A percentile compares a stretch with the other conserved stretches of the same genome.
Conservation (phyloP, 2,797 vertebrate genomes). For the Tragelaphus eurycerus region DNA sequence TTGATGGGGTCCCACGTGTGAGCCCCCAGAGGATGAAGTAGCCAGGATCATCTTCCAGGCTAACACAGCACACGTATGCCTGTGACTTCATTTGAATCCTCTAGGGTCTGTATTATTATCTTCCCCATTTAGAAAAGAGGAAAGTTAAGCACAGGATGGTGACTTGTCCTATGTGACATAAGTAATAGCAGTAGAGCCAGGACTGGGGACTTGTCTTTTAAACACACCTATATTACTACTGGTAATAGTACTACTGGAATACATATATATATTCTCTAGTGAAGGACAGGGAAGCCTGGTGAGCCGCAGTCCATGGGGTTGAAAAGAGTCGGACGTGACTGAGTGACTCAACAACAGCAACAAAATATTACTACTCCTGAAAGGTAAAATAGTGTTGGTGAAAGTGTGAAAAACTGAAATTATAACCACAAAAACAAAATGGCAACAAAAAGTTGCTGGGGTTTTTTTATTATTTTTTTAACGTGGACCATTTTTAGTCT, state of each 20-base stretch:
- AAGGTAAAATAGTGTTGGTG: background rate
- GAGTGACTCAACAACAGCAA: background rate
- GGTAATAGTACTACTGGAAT: background rate
- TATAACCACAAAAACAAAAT: background rate
- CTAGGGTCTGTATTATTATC: background rate
- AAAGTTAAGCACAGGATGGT: background rate
- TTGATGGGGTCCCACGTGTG: background rate
- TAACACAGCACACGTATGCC: background rate
- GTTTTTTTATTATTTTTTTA: background rate
- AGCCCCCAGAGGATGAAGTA: background rate
- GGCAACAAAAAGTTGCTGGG: background rate
- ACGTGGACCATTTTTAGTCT: background rate
- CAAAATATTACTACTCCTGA: background rate
- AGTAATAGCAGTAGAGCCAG: background rate
- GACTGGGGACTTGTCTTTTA: background rate
- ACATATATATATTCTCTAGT: background rate
- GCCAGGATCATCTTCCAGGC: background rate
- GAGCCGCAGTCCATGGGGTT: background rate
- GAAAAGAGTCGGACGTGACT: background rate
- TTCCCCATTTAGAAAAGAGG: background rate
- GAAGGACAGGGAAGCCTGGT: background rate
- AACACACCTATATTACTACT: background rate
- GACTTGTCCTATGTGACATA: background rate
- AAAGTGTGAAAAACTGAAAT: background rate
- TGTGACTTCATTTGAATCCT: background rate